Base-by-base conservation (phyloP, 2,797 vertebrate genomes). In the Psittacula echo region DNA sequence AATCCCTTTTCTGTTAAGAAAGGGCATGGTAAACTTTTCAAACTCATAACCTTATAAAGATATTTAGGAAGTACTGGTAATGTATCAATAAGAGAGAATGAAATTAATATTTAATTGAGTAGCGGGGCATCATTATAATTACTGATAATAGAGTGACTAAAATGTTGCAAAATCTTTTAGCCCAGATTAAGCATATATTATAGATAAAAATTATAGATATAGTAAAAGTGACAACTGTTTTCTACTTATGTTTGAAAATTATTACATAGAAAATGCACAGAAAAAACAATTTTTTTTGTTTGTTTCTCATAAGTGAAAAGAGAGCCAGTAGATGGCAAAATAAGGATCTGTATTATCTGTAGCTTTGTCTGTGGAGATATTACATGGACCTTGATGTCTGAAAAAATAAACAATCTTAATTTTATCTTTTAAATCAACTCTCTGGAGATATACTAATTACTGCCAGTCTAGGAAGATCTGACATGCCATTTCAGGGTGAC, bases 1-100 rank as follows among this genome's bases (percentile, higher is more conserved):
- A 50, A 84, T 94, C 47, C 41, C 61, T 94, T 84, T 64, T 88
- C 85, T 93, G 13, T 90, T 93, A 85, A 44, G 24, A 90, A 95
- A 92, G 27, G 22, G 16, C 41, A 64, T 1, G 2, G 19, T n/a
- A 89, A 87, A 70, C 11, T 85, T 95, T 76, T 39, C 42, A 73
- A 81, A 82, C 3, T 47, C 37, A 65, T 22, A 89, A 27, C 22
- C 8, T 68, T 41, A 34, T 34, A 58, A 85, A 76, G 32, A 34
- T 53, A 71, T 47, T 22, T 39, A 72, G 17, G 30, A 73, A 77
- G 12, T 30, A 71, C 6, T 39, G 24, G 17, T 4, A 51, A 27
- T 30, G 2, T 50, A 75, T 29, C 39, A 50, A 78, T 42, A 72
- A 37, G 15, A 64, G 85, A 58, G 9, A n/a, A 3, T 68, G n/a